Base-by-base conservation (phyloP, 30 jellyfish, hydroid and myxozoan species). In the Pseudorhiza aurosa region DNA sequence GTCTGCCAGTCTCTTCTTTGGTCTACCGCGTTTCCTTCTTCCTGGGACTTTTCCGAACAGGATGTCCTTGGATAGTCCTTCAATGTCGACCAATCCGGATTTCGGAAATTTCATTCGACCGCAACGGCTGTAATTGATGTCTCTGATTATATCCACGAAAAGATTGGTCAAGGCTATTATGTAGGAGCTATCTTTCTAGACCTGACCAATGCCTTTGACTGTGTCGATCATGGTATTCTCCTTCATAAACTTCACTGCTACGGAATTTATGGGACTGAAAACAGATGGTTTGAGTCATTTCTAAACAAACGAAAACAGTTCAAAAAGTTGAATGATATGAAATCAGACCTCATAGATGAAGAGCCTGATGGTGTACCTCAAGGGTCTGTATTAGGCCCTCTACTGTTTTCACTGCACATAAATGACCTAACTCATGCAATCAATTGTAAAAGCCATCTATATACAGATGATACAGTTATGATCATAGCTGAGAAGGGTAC, bases 61-160 rank as follows among this genome's bases (percentile, higher is more conserved):
- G n/a, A n/a, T n/a, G n/a, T n/a, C n/a, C n/a, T n/a, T n/a, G n/a
- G n/a, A n/a, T n/a, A n/a, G n/a, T n/a, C n/a, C n/a, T n/a, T n/a
- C n/a, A 37, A 57, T 18, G 68, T 51, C 17, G 56, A 75, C 87
- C 59, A 19, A 57, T 58, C 87, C 15, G 87, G 87, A 68, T 75
- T 55, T 57, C 77, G 67, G 53, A 75, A 37, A 36, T 53, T 67
- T 26, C 77, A 53, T 42, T 75, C 87, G 67, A 75, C 77, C 9
- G 77, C 87, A 36, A 55, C 87, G 42, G 77, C 87, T 55, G 77
- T 55, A 75, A 75, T 56, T 12, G 87, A 75, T 75, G 87, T 56
- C 2, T 75, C 87, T 37, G 77, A 58, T 75, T 75, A 56, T 40
- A 75, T 75, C 75, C 77, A 75, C 77, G 87, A 75, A 75, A 58